Evolutionary conservation across 2,113 vertebrate species (phyloP).

Genomic region (Furnarius figulus): DNA sequence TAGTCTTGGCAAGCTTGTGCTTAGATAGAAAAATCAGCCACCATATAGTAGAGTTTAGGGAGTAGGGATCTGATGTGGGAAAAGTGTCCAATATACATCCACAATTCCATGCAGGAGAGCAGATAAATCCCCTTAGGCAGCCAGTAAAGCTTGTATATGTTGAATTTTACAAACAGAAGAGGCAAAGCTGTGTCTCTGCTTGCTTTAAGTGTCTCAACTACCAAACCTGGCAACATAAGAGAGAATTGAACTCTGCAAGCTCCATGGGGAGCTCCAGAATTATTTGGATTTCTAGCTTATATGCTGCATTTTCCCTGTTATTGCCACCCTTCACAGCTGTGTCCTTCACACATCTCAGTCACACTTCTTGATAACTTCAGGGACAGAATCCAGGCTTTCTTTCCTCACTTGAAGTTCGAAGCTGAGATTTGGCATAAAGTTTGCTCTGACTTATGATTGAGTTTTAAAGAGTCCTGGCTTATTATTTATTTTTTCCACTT

Average conservation of each 20-base stretch:
- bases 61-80: neutral
- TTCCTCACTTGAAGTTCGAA: neutral
- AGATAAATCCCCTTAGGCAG: neutral
- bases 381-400: neutral
- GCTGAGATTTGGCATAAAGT: neutral
- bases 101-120: neutral
- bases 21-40: neutral
- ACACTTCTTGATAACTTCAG: neutral
- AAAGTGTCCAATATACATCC: neutral
- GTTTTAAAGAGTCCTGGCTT: neutral
- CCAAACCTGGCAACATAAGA: neutral
- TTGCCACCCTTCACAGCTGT: neutral
- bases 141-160: neutral
- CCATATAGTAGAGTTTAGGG: accelerated
- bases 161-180: neutral
- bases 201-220: neutral
- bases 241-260: neutral
- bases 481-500: neutral
- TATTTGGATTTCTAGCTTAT: neutral
- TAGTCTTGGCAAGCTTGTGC: neutral
- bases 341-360: conserved; percentile 24
- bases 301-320: neutral
- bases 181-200: neutral
- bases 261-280: neutral
- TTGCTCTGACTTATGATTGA: neutral